Evolutionary conservation across 2,888 invertebrate genomes (phyloP).

Genomic region (Psylliodes chrysocephalus): DNA sequence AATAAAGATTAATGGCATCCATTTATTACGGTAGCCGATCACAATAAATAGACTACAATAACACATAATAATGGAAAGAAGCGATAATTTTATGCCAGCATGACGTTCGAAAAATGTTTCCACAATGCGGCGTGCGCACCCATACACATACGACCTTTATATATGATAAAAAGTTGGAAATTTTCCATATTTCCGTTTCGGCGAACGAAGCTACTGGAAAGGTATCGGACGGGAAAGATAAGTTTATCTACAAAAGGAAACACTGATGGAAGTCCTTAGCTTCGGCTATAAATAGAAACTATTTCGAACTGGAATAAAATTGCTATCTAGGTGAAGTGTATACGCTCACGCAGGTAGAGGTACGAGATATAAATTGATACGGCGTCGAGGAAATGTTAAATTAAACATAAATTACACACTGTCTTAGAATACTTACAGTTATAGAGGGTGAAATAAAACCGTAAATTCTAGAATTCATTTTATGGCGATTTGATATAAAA

Average conservation of each 20-base stretch:
- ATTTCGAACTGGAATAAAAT: constrained; percentile 4
- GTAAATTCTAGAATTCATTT: no score
- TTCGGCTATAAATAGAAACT: constrained; percentile 8
- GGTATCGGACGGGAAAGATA: constrained; percentile 10
- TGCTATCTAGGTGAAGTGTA: background rate
- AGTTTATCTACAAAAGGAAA: constrained; percentile 14
- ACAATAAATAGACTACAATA: no score
- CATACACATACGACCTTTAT: background rate
- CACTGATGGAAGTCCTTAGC: constrained; percentile 4
- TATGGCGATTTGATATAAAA: no score
- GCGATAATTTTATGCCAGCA: background rate
- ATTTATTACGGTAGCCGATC: no score
- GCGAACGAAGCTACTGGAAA: constrained; percentile 3
- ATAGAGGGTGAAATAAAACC: no score
- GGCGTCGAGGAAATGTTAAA: no score
- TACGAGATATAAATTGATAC: background rate
- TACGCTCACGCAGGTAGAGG: background rate
- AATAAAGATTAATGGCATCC: no score
- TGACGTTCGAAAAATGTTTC: background rate
- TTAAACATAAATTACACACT: no score
- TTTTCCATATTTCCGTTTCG: constrained; percentile 4
- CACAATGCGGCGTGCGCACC: background rate
- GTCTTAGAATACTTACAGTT: no score
- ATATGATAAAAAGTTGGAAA: background rate
- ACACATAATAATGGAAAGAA: no score